Conservation (phyloP, 1,140 invertebrate species). For the Rhagoletis zephyria region DNA sequence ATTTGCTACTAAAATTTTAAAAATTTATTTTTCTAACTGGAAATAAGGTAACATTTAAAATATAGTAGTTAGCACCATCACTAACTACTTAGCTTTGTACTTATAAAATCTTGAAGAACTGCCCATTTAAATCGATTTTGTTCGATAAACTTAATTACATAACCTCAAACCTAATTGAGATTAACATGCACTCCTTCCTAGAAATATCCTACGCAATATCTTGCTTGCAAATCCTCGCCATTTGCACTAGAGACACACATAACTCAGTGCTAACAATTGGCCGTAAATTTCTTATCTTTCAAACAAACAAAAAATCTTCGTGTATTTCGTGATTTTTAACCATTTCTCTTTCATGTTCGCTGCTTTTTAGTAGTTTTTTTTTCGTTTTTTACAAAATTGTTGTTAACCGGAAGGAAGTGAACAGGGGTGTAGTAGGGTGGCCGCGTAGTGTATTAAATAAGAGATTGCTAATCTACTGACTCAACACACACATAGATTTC, state of each 20-base stretch:
- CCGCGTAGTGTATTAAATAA: not conserved
- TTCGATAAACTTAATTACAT: not conserved
- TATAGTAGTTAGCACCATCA: too few relatives aligned
- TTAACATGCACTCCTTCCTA: not conserved
- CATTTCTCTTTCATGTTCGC: not conserved
- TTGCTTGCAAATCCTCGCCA: not conserved
- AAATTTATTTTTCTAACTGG: too few relatives aligned
- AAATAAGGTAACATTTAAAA: too few relatives aligned
- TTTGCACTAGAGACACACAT: too few relatives aligned
- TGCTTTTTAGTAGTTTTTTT: not conserved
- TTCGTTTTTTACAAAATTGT: not conserved
- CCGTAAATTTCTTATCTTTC: constrained; percentile 3
- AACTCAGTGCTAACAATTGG: not conserved
- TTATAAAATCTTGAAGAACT: too few relatives aligned
- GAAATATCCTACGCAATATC: not conserved
- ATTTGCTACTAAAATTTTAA: too few relatives aligned
- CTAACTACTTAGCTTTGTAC: too few relatives aligned
- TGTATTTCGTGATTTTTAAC: not conserved
- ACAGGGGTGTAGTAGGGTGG: not conserved
- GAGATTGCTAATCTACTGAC: not conserved
- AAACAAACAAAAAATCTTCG: not conserved
- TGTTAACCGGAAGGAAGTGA: constrained; percentile 4
- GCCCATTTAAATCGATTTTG: too few relatives aligned
- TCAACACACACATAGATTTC: not conserved
- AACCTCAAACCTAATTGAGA: not conserved